A percentile compares a stretch with the other conserved stretches of the same genome.
These are phyloP conservation scores for Rhingia campestris DNA, from an alignment of 2,888 invertebrate species.

Conservation along the genomic window DNA sequence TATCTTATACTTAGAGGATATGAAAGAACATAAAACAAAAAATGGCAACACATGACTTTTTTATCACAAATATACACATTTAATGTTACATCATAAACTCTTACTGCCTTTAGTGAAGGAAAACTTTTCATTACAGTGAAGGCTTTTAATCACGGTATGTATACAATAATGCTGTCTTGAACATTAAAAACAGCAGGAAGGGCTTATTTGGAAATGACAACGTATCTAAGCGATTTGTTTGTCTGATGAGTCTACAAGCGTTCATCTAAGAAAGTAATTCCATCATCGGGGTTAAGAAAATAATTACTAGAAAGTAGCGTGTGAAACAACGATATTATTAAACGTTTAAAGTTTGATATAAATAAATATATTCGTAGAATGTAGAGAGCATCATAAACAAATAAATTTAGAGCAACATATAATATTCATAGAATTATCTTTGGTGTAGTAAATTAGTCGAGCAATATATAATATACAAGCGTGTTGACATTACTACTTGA, in stretches of 20 bases:
- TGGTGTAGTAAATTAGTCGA: constrained; percentile 29
- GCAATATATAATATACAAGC: constrained; percentile 3
- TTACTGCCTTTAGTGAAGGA: constrained; percentile 12
- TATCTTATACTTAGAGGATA: too few species aligned
- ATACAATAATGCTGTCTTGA: constrained; percentile 23
- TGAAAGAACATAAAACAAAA: too few species aligned
- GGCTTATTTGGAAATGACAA: constrained; percentile 3
- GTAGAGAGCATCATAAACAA: constrained; percentile 10
- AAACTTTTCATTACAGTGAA: constrained; percentile 24
- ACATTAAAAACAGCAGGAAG: not conserved
- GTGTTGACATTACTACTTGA: not conserved
- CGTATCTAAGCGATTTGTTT: not conserved
- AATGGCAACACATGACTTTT: too few species aligned
- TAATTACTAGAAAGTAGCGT: constrained; percentile 8
- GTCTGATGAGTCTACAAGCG: not conserved
- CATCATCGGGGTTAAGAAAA: not conserved
- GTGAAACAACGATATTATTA: constrained; percentile 11
- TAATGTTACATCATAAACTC: not conserved
- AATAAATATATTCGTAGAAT: constrained; percentile 8
- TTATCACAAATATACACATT: not conserved
- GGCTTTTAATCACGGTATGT: constrained; percentile 44
- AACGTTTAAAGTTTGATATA: not conserved
- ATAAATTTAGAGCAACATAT: constrained; percentile 12
- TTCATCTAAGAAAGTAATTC: constrained; percentile 12
- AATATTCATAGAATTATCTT: constrained; percentile 10